phyloP scores from a whole-genome alignment of 2,113 vertebrate species.

The Elephantulus edwardii region DNA sequence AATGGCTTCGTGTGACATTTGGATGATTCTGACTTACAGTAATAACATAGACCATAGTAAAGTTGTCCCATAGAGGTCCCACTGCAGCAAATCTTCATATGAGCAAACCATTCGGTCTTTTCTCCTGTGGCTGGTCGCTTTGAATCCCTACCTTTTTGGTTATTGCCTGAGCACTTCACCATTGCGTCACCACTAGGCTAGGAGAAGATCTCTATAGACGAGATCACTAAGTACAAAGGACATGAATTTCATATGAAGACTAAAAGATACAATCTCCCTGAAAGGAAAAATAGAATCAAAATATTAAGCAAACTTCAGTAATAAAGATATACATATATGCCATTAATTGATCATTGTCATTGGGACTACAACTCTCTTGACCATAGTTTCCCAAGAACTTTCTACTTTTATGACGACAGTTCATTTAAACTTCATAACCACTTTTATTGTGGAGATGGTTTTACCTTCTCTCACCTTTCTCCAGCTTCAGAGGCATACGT shows the following conservation, averaged over 20 bases:
- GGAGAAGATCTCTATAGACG: neutral
- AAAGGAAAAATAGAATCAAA: neutral
- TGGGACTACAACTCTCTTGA: neutral
- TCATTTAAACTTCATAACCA: neutral
- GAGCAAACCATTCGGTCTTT: neutral
- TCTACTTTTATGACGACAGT: neutral
- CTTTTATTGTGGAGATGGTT: neutral
- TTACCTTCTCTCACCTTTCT: neutral
- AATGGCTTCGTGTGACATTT: neutral
- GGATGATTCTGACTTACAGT: neutral
- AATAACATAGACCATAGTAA: neutral
- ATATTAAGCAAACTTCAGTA: slow-evolving; percentile 1
- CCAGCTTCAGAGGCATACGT: neutral
- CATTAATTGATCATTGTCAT: neutral
- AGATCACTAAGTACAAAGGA: neutral
- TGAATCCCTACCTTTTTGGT: neutral
- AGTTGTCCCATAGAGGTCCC: neutral
- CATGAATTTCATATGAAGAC: slow-evolving; percentile 25
- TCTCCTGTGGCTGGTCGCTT: neutral
- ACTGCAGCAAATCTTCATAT: neutral
- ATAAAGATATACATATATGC: neutral
- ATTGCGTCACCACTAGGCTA: neutral
- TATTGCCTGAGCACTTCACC: neutral
- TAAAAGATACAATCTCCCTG: neutral
- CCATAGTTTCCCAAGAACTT: neutral